phyloP scores from a whole-genome alignment of 1,140 invertebrate genomes.

The Philotrypesis tridentata region DNA sequence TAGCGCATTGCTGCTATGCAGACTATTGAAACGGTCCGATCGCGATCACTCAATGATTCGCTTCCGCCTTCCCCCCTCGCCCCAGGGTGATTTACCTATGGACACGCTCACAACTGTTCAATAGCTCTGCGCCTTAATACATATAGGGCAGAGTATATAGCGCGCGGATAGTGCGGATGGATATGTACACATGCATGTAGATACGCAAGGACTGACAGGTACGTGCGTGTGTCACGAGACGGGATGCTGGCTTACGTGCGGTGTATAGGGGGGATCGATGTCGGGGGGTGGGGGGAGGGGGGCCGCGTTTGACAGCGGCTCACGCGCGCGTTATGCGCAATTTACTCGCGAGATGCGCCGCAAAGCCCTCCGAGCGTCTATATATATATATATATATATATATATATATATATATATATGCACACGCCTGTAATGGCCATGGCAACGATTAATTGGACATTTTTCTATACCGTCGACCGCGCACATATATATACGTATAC shows the following conservation, averaged over 20 bases:
- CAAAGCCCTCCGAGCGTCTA: background rate
- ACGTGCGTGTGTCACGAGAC: slow-evolving; percentile 21
- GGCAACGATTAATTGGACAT: background rate
- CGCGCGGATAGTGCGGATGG: too few relatives aligned
- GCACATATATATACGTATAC: too few relatives aligned
- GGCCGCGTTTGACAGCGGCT: slow-evolving; percentile 11
- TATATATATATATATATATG: too few relatives aligned
- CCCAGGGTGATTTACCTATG: background rate
- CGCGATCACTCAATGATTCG: slow-evolving; percentile 36
- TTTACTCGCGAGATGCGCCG: slow-evolving; percentile 5
- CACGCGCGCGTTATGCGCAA: slow-evolving; percentile 33
- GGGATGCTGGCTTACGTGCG: background rate
- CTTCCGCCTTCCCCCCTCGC: background rate
- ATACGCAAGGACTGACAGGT: background rate
- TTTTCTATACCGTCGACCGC: background rate
- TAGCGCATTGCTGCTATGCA: background rate
- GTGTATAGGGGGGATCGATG: slow-evolving; percentile 31
- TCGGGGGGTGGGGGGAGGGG: too few relatives aligned
- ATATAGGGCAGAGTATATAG: too few relatives aligned
- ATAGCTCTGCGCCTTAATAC: too few relatives aligned
- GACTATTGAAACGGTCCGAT: slow-evolving; percentile 26
- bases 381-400: too few relatives aligned
- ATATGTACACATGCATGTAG: background rate
- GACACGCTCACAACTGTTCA: background rate
- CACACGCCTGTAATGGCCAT: background rate